phyloP scores from a whole-genome alignment of 2,113 vertebrate genomes.

The Indicator maculatus region DNA sequence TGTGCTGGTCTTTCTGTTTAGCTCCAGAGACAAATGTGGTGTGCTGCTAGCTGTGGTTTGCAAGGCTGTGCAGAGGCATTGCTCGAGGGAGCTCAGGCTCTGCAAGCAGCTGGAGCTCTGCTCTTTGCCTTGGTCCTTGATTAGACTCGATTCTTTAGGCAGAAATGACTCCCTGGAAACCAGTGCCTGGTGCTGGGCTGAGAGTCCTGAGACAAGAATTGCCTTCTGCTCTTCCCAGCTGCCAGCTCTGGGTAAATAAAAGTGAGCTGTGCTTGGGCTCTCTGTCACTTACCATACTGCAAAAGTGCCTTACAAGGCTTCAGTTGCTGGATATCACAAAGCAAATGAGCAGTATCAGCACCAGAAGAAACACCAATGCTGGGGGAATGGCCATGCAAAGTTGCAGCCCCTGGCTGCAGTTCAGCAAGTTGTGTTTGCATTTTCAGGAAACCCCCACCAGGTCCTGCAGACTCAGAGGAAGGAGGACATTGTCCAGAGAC shows the following conservation, averaged over 20 bases:
- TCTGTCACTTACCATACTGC: fast-evolving
- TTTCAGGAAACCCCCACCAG: not conserved
- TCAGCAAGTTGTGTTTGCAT: not conserved
- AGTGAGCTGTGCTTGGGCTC: not conserved
- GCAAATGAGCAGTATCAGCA: not conserved
- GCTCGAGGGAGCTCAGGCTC: fast-evolving
- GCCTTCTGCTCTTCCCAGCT: not conserved
- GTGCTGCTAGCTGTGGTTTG: not conserved
- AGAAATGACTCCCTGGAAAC: not conserved
- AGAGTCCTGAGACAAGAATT: not conserved
- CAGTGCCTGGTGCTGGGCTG: not conserved
- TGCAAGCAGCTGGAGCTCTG: not conserved
- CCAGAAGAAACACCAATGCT: not conserved
- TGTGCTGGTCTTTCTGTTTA: not conserved
- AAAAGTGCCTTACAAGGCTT: not conserved
- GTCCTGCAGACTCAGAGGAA: not conserved
- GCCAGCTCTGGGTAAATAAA: not conserved
- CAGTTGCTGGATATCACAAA: not conserved
- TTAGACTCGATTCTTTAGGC: not conserved
- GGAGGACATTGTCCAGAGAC: not conserved
- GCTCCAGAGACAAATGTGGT: not conserved
- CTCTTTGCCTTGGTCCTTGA: not conserved
- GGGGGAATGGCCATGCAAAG: not conserved
- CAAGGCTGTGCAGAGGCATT: not conserved
- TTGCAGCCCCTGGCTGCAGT: not conserved